Evolutionary conservation across 2,888 invertebrate species (phyloP).

Genomic region (Leistus spinibarbis): DNA sequence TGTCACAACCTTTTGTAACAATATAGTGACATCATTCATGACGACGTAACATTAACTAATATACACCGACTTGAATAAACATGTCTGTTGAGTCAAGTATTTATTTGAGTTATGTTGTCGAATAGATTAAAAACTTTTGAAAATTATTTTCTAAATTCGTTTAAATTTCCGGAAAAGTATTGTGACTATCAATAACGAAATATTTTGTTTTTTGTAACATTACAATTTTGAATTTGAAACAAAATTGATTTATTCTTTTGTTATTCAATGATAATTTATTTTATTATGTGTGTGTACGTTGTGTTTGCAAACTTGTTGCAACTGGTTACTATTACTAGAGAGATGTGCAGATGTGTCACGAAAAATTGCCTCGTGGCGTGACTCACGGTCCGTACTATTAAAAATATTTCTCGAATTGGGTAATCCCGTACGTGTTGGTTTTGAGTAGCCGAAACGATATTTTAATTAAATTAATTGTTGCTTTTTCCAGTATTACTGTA

Average conservation of each 20-base stretch:
- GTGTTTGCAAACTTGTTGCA: background rate
- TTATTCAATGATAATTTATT: background rate
- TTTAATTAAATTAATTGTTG: conserved; percentile 28
- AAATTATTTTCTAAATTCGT: background rate
- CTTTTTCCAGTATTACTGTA: conserved; percentile 35
- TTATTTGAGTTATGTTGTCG: no score
- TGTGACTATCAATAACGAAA: no score
- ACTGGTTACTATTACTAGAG: background rate
- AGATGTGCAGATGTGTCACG: background rate
- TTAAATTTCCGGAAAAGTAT: background rate
- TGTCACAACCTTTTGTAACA: background rate
- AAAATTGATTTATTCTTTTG: background rate
- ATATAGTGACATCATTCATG: background rate
- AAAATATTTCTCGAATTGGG: background rate
- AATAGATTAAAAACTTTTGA: no score
- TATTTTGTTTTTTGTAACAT: no score
- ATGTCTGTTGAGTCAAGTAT: no score
- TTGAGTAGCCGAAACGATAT: background rate
- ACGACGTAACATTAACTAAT: no score
- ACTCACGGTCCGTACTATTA: background rate
- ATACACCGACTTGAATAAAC: no score
- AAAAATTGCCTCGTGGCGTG: background rate
- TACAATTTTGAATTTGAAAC: no score
- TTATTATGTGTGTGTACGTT: background rate
- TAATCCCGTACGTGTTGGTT: background rate